Evolutionary conservation across 2,888 invertebrate genomes (phyloP).

Genomic region (Himalopsyche anomala): DNA sequence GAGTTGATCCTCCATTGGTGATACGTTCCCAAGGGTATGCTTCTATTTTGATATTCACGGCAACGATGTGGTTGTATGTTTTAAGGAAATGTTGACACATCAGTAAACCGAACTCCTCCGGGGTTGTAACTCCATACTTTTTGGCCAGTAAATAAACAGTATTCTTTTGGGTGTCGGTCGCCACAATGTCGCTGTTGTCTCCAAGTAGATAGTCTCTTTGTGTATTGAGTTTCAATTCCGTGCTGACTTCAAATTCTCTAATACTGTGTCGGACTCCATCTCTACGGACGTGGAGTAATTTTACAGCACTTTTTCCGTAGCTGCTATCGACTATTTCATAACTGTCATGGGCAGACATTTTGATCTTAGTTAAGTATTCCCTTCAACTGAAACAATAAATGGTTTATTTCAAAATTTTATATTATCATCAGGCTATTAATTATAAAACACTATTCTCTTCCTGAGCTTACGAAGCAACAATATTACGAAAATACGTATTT

Average conservation of each 20-base stretch:
- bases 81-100: conserved; percentile 85
- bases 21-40: conserved; percentile 88
- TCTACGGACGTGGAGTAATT: conserved; percentile 83
- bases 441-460: too few relatives aligned
- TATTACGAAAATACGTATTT: too few relatives aligned
- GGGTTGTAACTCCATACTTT: conserved; percentile 85
- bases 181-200: conserved; percentile 88
- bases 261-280: conserved; percentile 82
- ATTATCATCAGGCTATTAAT: too few relatives aligned
- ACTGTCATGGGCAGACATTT: conserved; percentile 69
- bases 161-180: conserved; percentile 90
- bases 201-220: conserved; percentile 84
- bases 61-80: conserved; percentile 85
- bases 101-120: conserved; percentile 86
- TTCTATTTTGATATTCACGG: conserved; percentile 82
- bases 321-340: conserved; percentile 81
- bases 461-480: too few relatives aligned
- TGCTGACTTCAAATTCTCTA: conserved; percentile 85
- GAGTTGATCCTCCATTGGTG: conserved; percentile 74
- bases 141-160: conserved; percentile 88
- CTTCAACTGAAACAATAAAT: too few relatives aligned
- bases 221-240: conserved; percentile 82
- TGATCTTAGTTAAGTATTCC: neutral
- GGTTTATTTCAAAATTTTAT: too few relatives aligned
- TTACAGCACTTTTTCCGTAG: conserved; percentile 86